Evolutionary conservation across 2,797 vertebrate genomes (phyloP).

Genomic region (Erethizon dorsatum): DNA sequence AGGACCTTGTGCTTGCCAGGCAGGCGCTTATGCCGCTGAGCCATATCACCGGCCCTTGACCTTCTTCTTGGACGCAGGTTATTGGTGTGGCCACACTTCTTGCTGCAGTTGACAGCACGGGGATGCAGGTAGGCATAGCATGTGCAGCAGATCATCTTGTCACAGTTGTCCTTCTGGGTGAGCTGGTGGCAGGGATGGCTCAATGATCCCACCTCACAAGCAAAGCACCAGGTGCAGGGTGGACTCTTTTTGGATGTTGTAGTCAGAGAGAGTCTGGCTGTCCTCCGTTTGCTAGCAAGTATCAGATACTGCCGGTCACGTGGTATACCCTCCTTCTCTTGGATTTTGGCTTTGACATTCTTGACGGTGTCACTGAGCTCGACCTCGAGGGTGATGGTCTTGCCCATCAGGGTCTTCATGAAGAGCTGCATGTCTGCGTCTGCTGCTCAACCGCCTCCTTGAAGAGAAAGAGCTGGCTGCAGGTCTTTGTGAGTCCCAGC

Average conservation of each 20-base stretch:
- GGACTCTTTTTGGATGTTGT: not conserved
- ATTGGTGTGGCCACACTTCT: not conserved
- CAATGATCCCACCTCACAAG: no score
- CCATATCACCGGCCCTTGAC: no score
- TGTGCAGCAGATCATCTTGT: not conserved
- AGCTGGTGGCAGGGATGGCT: not conserved
- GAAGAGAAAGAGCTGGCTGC: not conserved
- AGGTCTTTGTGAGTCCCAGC: not conserved
- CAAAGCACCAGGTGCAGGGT: not conserved
- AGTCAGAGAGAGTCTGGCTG: no score
- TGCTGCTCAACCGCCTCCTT: fast-evolving
- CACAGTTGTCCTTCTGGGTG: not conserved
- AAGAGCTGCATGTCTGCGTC: not conserved
- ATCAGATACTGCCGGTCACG: not conserved
- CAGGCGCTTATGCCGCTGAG: no score
- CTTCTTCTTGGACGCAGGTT: no score
- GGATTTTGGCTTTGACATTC: not conserved
- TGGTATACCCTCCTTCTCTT: not conserved
- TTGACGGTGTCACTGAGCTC: no score
- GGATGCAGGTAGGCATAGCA: no score
- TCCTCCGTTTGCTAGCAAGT: not conserved
- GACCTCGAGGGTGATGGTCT: not conserved
- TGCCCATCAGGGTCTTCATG: not conserved
- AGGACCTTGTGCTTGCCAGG: no score
- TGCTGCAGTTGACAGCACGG: not conserved